phyloP scores from a whole-genome alignment of 2,113 vertebrate genomes.

The Rallus limicola region DNA sequence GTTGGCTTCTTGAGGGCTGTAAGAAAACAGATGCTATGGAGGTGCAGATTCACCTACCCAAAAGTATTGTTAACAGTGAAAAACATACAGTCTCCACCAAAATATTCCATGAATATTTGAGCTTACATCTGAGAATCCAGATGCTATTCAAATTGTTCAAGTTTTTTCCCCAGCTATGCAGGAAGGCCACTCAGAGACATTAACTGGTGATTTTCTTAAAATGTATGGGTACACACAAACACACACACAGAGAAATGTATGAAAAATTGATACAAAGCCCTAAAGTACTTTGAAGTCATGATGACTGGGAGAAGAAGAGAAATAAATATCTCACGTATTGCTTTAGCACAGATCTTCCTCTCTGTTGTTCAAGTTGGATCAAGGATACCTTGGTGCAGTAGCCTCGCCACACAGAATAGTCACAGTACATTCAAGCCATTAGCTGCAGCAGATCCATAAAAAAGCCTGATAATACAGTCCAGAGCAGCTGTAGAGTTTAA shows the following conservation, averaged over 20 bases:
- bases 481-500: not conserved
- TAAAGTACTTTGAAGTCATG: not conserved
- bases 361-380: not conserved
- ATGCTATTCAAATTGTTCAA: not conserved
- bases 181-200: not conserved
- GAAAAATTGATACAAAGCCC: not conserved
- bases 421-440: not conserved
- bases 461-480: not conserved
- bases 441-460: not conserved
- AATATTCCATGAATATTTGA: not conserved
- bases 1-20: not conserved
- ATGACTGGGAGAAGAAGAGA: not conserved
- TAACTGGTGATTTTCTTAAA: not conserved
- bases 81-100: not conserved
- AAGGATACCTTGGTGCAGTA: not conserved
- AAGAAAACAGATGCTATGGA: not conserved
- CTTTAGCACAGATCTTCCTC: not conserved
- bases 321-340: not conserved
- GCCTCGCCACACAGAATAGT: not conserved
- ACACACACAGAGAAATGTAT: not conserved
- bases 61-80: not conserved
- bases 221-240: rapidly evolving
- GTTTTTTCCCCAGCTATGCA: not conserved
- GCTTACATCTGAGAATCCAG: not conserved
- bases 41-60: not conserved